Percentiles rank a stretch among this genome's conserved stretches.
Conservation (phyloP, 2,113 vertebrate genomes). For the Grus americana region DNA sequence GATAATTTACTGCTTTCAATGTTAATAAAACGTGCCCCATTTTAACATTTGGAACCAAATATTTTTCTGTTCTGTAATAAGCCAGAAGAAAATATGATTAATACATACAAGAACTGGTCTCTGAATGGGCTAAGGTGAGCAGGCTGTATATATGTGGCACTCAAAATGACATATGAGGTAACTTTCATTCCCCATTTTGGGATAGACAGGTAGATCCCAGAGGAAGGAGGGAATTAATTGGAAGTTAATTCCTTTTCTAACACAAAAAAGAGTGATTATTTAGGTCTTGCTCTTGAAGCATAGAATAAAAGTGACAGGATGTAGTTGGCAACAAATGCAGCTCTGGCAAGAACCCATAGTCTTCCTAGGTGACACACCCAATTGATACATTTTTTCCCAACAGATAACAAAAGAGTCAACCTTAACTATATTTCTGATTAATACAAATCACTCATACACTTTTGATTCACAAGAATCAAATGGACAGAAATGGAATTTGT, state of each 20-base stretch:
- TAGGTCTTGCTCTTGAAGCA: constrained; percentile 55
- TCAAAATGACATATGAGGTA: not conserved
- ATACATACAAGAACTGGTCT: constrained; percentile 21
- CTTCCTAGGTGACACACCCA: constrained; percentile 29
- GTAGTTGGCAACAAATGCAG: constrained; percentile 33
- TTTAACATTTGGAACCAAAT: constrained; percentile 56
- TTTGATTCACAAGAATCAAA: not conserved
- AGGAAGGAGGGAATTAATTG: constrained; percentile 55
- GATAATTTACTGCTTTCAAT: constrained; percentile 68
- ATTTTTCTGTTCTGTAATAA: constrained; percentile 45
- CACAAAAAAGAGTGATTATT: constrained; percentile 54
- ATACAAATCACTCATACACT: not conserved
- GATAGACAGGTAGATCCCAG: constrained; percentile 66
- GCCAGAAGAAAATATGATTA: constrained; percentile 59
- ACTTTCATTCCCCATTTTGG: constrained; percentile 39
- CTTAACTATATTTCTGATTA: not conserved
- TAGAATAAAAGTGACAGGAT: constrained; percentile 62
- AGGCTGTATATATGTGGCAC: not conserved
- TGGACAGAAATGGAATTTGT: not conserved
- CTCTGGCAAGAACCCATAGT: constrained; percentile 1
- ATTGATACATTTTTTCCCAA: not conserved
- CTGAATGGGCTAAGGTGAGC: constrained; percentile 37
- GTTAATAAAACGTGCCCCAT: constrained; percentile 63
- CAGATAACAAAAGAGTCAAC: not conserved
- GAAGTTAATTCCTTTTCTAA: constrained; percentile 69